A percentile compares a stretch with the other conserved stretches of the same genome.
phyloP scores from a whole-genome alignment of 2,113 vertebrate genomes.

The Callorhinus ursinus region DNA sequence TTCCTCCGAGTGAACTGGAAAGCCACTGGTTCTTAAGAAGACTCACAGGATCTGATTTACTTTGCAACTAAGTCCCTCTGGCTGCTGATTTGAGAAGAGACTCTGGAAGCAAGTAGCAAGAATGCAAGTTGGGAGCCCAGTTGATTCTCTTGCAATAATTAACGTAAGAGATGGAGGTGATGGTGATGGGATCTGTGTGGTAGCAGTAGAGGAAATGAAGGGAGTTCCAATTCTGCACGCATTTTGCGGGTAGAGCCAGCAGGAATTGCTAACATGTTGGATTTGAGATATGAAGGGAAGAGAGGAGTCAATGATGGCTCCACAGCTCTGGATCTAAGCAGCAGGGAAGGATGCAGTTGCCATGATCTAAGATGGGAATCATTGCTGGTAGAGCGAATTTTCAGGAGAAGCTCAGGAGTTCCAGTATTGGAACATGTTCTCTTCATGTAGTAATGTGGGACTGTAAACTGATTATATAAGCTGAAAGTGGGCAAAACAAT shows the following conservation, averaged over 20 bases:
- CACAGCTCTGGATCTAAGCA: background rate
- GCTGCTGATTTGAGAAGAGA: background rate
- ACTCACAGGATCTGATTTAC: background rate
- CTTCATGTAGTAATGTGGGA: background rate
- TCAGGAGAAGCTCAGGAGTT: background rate
- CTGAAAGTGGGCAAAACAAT: background rate
- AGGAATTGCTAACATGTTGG: background rate
- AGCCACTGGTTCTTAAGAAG: background rate
- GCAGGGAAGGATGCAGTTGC: background rate
- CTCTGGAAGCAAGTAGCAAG: background rate
- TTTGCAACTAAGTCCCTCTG: background rate
- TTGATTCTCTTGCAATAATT: background rate
- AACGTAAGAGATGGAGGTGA: background rate
- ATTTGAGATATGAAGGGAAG: background rate
- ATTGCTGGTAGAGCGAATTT: background rate
- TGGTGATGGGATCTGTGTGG: background rate
- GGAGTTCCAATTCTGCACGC: background rate
- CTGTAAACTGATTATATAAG: background rate
- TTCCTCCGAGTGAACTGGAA: background rate
- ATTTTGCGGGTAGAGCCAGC: background rate
- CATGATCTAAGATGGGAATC: background rate
- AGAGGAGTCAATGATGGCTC: background rate
- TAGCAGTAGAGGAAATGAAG: background rate
- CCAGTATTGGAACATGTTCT: background rate
- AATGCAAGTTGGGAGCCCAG: background rate